phyloP scores from a whole-genome alignment of 2,888 invertebrate genomes.

The Agonopterix heracliana region DNA sequence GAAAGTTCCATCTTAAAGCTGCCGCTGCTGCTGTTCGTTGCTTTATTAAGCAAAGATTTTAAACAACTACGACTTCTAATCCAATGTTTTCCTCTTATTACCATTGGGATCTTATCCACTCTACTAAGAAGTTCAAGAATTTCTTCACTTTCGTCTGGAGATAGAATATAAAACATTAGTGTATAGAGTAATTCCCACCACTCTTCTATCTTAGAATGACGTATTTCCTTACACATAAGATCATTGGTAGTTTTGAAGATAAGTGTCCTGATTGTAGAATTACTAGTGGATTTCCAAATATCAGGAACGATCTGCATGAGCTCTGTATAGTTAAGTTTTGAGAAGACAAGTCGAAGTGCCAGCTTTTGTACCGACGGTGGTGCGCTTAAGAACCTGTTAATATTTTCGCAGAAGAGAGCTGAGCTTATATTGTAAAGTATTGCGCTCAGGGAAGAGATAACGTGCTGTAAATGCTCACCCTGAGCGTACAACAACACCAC shows the following conservation, averaged over 20 bases:
- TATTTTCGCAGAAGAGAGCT: slow-evolving; percentile 22
- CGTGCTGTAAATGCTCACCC: slow-evolving; percentile 52
- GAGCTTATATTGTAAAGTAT: slow-evolving; percentile 37
- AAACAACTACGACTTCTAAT: slow-evolving; percentile 35
- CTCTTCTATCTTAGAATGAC: slow-evolving; percentile 19
- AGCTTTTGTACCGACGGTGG: slow-evolving; percentile 45
- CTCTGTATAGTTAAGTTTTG: slow-evolving; percentile 31
- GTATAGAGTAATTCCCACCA: slow-evolving; percentile 32
- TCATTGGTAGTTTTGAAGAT: slow-evolving; percentile 32
- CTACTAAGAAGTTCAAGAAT: slow-evolving; percentile 30
- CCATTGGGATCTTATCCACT: slow-evolving; percentile 21
- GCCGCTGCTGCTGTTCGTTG: too few species aligned
- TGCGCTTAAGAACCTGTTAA: slow-evolving; percentile 33
- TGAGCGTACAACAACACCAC: slow-evolving; percentile 43
- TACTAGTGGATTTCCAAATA: slow-evolving; percentile 38
- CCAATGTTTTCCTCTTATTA: slow-evolving; percentile 26
- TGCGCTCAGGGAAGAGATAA: slow-evolving; percentile 44
- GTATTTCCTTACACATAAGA: slow-evolving; percentile 28
- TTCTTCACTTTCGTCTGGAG: slow-evolving; percentile 31
- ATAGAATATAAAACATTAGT: slow-evolving; percentile 40
- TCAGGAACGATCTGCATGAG: slow-evolving; percentile 27
- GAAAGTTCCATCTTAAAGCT: slow-evolving; percentile 20
- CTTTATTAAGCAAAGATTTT: slow-evolving; percentile 24
- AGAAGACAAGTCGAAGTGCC: slow-evolving; percentile 33
- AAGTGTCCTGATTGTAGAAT: slow-evolving; percentile 32